Evolutionary conservation across 37 sponge, comb jelly and placozoan genomes (phyloP).

Genomic region (Ephydatia muelleri): DNA sequence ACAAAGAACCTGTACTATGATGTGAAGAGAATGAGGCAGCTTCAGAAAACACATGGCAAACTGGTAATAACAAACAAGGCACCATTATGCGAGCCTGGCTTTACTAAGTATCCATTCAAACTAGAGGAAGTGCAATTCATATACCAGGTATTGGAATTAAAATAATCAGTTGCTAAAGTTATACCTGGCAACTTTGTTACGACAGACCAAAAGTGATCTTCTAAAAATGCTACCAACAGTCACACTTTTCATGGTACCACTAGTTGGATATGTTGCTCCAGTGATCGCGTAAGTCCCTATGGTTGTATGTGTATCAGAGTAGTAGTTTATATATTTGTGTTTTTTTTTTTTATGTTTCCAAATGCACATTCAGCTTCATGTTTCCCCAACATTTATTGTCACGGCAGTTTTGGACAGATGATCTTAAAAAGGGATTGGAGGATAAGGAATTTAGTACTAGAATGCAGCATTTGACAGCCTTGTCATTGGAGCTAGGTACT

Average conservation of each 20-base stretch:
- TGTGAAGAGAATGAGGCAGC: conserved; percentile 4
- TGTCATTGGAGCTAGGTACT: neutral
- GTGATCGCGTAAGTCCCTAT: conserved; percentile 58
- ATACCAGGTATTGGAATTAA: conserved; percentile 11
- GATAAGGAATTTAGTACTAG: neutral
- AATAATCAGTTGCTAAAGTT: neutral
- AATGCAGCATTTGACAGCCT: neutral
- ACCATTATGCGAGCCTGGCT: conserved; percentile 6
- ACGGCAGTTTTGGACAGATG: conserved; percentile 51
- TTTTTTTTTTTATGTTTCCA: neutral
- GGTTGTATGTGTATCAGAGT: neutral
- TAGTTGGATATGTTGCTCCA: conserved; percentile 71
- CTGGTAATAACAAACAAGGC: conserved; percentile 1
- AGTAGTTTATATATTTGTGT: neutral
- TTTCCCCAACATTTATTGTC: conserved; percentile 57
- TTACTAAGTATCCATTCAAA: conserved; percentile 11
- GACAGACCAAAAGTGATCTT: conserved; percentile 51
- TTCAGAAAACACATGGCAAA: conserved; percentile 1
- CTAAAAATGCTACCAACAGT: conserved; percentile 56
- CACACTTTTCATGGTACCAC: conserved; percentile 62
- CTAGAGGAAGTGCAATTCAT: conserved; percentile 32
- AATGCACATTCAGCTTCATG: conserved; percentile 43
- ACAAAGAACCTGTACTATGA: conserved; percentile 20
- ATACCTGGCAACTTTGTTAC: neutral
- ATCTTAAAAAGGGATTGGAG: conserved; percentile 11